Evolutionary conservation across 2,888 invertebrate species (phyloP).

Genomic region (Ctenicera cuprea): DNA sequence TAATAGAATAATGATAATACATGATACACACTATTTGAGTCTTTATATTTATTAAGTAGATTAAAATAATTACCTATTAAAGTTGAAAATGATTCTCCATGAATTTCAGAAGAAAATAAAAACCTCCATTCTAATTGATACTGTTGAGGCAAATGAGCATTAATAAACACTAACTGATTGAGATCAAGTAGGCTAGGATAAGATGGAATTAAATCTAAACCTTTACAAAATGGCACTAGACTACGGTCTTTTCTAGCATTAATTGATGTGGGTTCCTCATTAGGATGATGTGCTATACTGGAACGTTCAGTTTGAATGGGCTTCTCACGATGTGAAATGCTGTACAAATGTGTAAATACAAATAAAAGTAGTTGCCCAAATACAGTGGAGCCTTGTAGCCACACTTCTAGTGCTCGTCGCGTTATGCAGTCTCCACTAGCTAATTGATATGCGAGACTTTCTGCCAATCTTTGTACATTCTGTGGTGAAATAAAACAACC

Average conservation of each 20-base stretch:
- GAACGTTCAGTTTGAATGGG: slow-evolving; percentile 50
- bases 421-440: slow-evolving; percentile 70
- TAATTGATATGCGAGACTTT: slow-evolving; percentile 75
- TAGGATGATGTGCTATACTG: slow-evolving; percentile 39
- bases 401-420: slow-evolving; percentile 71
- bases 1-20: too few species aligned
- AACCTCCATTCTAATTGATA: slow-evolving; percentile 89
- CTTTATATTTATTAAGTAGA: too few species aligned
- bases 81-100: slow-evolving; percentile 94
- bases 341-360: slow-evolving; percentile 75
- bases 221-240: slow-evolving; percentile 75
- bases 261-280: slow-evolving; percentile 62
- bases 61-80: slow-evolving; percentile 75
- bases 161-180: slow-evolving; percentile 87
- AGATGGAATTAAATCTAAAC: slow-evolving; percentile 83
- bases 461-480: slow-evolving; percentile 77
- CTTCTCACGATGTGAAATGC: slow-evolving; percentile 74
- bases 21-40: too few species aligned
- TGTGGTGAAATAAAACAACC: slow-evolving; percentile 76
- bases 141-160: slow-evolving; percentile 85
- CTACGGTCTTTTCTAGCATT: slow-evolving; percentile 73
- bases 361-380: slow-evolving; percentile 74
- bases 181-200: slow-evolving; percentile 86
- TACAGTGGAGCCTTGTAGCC: slow-evolving; percentile 73
- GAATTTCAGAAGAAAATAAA: slow-evolving; percentile 89